These are phyloP conservation scores for Etheostoma perlongum DNA, from an alignment of 2,797 vertebrate genomes.

Conservation along the genomic window DNA sequence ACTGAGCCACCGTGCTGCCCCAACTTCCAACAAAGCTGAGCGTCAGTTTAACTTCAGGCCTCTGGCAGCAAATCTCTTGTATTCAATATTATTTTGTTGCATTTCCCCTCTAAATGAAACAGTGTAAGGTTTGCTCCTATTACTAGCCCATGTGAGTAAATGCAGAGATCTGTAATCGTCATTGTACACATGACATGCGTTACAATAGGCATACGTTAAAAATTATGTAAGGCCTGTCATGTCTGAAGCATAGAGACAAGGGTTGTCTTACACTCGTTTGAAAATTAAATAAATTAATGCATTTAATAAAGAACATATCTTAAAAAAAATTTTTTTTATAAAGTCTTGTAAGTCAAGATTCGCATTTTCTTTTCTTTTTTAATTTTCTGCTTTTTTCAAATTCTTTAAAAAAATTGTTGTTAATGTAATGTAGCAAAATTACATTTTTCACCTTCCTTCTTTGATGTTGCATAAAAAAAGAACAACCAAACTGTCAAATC, in stretches of 20 bases:
- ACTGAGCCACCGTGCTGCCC: too few relatives aligned
- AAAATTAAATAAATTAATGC: neutral
- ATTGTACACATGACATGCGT: neutral
- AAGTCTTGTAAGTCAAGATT: neutral
- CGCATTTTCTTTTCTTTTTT: too few relatives aligned
- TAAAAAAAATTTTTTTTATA: neutral
- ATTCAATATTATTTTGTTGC: neutral
- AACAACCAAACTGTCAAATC: neutral
- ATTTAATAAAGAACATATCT: neutral
- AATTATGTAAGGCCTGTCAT: slow-evolving; percentile 10
- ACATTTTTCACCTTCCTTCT: too few relatives aligned
- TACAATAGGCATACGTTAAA: neutral
- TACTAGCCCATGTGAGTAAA: neutral
- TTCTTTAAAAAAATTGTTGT: too few relatives aligned
- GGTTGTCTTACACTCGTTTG: neutral
- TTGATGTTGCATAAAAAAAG: neutral
- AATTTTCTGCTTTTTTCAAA: too few relatives aligned
- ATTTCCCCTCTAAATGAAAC: neutral
- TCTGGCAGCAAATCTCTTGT: neutral
- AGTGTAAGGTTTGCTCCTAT: neutral
- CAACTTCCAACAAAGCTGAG: neutral
- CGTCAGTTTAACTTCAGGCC: neutral
- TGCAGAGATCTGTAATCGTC: neutral
- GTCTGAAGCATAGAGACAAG: neutral
- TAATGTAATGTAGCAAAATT: too few relatives aligned